Evolutionary conservation across 2,888 invertebrate genomes (phyloP), one percentile per base, ranked within the genome.

Genomic region (Andricus quercusramuli): DNA sequence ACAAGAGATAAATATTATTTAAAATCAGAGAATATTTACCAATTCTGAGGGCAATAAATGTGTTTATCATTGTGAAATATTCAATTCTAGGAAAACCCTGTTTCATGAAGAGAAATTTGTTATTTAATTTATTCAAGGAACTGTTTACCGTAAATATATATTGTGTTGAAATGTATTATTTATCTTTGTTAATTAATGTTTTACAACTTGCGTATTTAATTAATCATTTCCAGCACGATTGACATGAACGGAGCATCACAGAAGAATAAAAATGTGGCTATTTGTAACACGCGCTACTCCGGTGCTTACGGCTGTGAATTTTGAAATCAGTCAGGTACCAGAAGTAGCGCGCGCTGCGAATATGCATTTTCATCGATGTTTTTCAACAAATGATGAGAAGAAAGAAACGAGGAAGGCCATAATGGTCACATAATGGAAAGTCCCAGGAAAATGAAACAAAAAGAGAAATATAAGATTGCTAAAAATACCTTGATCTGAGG

Each of bases 281-380:
- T 93, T 94, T 94, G 94, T 95, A 94, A 94, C 95, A 95, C 96
- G 97, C 95, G 97, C 96, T 97, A 97, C 97, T 96, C 96, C 95
- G 97, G 96, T 96, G 95, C 97, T 96, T 94, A 95, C 94, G 96
- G 93, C 97, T 97, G 94, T 94, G 94, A 93, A 93, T 93, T 92
- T 79, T 81, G 84, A 90, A 93, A 93, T 93, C 93, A 97, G 98
- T 98, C 98, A 98, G 98, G 98, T 98, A 98, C 98, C 98, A 97
- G 97, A 98, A 98, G 98, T 98, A 98, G 98, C 98, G 98, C 98
- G 97, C 97, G 97, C 94, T 94, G 96, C 95, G 95, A 93, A 93
- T 93, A 93, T 93, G 93, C 86, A 83, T 70, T 56, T 59, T 78
- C 82, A 56, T 66, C 78, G 59, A 29, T 62, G 32, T n/a, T 56